These are phyloP conservation scores for Schizaphis graminum DNA, from an alignment of 2,888 invertebrate genomes.

Conservation along the genomic window DNA sequence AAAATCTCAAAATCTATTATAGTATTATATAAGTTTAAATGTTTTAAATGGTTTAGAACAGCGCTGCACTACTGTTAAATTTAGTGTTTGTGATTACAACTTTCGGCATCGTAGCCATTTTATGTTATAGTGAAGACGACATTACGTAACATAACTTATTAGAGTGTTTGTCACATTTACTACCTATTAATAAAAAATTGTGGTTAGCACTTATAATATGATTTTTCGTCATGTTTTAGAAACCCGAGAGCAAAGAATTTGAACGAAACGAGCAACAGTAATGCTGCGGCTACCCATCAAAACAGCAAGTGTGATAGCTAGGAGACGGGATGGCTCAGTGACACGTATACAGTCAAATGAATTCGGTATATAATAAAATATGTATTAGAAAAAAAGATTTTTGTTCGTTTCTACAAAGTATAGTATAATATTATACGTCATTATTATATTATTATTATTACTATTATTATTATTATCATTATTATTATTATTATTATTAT, in stretches of 20 bases:
- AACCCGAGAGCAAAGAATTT: conserved; percentile 53
- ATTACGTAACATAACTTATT: neutral
- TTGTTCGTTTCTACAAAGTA: conserved; percentile 26
- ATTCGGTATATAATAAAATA: neutral
- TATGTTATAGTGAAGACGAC: neutral
- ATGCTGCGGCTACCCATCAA: conserved; percentile 30
- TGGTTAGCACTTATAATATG: neutral
- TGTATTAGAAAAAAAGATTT: neutral
- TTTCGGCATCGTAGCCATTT: neutral
- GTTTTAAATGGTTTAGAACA: neutral
- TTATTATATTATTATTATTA: conserved; percentile 11
- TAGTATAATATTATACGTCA: conserved; percentile 11
- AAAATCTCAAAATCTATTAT: neutral
- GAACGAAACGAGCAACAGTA: conserved; percentile 56
- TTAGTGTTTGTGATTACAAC: neutral
- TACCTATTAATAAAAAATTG: neutral
- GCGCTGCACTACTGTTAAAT: neutral
- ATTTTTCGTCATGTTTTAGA: conserved; percentile 12
- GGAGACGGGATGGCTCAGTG: neutral
- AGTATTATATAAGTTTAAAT: neutral
- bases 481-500: too few relatives aligned
- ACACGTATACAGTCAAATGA: neutral
- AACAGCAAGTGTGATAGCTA: conserved; percentile 62
- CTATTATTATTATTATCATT: too few relatives aligned
- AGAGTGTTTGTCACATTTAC: neutral